These are phyloP conservation scores for Rhegmatorhina hoffmannsi DNA, from an alignment of 2,113 vertebrate species.

Conservation along the genomic window DNA sequence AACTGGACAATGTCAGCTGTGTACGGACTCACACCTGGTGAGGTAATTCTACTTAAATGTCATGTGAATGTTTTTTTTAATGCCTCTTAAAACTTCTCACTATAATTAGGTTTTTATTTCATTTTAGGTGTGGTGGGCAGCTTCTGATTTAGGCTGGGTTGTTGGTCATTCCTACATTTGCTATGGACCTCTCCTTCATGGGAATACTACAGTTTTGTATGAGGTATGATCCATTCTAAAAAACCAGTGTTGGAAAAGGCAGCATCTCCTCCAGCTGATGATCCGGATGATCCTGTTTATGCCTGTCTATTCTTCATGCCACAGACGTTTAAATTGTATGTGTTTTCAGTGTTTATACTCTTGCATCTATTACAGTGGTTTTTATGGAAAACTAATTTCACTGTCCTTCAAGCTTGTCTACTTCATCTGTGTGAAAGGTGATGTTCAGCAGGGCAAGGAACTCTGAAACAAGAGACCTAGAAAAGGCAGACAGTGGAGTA, in stretches of 20 bases:
- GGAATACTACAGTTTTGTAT: conserved; percentile 92
- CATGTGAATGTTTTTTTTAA: not conserved
- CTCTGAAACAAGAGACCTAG: not conserved
- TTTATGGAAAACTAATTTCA: not conserved
- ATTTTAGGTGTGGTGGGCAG: conserved; percentile 96
- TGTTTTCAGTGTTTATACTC: not conserved
- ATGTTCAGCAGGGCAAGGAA: accelerated
- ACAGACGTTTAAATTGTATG: not conserved
- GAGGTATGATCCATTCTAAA: conserved; percentile 78
- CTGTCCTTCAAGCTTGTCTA: not conserved
- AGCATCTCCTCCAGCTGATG: not conserved
- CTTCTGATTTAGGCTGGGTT: conserved; percentile 97
- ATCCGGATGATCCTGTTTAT: not conserved
- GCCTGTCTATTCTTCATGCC: not conserved
- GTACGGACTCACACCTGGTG: conserved; percentile 90
- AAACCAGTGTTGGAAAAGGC: not conserved
- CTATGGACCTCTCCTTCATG: conserved; percentile 93
- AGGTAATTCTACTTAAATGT: conserved; percentile 80
- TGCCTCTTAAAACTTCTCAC: not conserved
- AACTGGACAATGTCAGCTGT: conserved; percentile 97
- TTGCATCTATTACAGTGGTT: not conserved
- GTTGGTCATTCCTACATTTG: conserved; percentile 98
- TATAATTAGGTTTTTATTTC: not conserved
- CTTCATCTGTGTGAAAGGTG: not conserved
- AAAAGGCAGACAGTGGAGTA: not conserved